phyloP scores from a whole-genome alignment of 2,888 invertebrate genomes.

The Electrophaes corylata region DNA sequence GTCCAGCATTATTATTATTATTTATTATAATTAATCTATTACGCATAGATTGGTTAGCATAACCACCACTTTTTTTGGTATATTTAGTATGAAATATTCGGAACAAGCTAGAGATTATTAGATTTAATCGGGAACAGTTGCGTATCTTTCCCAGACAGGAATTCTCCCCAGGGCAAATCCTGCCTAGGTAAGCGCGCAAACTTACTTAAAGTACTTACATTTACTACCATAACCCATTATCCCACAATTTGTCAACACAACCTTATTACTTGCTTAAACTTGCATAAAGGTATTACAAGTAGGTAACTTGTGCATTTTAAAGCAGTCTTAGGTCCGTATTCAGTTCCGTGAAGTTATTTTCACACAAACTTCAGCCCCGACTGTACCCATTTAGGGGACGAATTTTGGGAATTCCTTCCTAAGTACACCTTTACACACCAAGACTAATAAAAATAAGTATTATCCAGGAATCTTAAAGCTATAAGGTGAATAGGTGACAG shows the following conservation, averaged over 20 bases:
- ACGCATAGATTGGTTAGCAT: background rate
- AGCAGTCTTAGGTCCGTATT: too few species aligned
- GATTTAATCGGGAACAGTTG: background rate
- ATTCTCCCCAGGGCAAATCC: conserved; percentile 1
- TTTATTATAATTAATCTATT: too few species aligned
- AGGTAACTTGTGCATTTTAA: background rate
- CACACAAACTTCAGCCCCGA: too few species aligned
- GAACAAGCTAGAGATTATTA: background rate
- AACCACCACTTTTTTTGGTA: background rate
- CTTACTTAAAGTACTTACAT: conserved; percentile 10
- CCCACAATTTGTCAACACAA: conserved; percentile 59
- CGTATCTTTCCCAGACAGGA: background rate
- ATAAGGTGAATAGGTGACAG: too few species aligned
- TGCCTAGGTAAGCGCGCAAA: conserved; percentile 5
- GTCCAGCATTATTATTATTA: too few species aligned
- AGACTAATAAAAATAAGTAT: too few species aligned
- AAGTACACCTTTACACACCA: too few species aligned
- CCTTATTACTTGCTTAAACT: conserved; percentile 36
- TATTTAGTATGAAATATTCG: background rate
- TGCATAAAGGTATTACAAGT: conserved; percentile 6
- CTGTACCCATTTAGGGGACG: too few species aligned
- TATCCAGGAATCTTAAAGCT: too few species aligned
- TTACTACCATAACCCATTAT: conserved; percentile 29
- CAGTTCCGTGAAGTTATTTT: too few species aligned
- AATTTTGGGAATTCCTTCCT: too few species aligned